Conservation (phyloP, 2,797 vertebrate species). For the Chelonia mydas region DNA sequence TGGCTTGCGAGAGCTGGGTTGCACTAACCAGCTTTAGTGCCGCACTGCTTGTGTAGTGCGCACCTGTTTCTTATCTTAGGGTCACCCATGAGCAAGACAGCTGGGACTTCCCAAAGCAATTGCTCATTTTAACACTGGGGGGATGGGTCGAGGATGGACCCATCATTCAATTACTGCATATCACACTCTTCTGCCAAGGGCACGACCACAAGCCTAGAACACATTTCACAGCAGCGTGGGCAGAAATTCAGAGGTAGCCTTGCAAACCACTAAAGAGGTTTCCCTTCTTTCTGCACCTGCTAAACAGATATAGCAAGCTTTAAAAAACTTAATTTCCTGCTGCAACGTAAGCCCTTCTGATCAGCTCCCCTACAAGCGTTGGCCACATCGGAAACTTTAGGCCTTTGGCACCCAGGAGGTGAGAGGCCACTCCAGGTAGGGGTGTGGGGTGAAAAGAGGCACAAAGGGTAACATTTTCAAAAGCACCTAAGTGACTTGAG, state of each 20-base stretch:
- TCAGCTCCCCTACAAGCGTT: background rate
- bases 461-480: background rate
- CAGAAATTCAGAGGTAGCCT: background rate
- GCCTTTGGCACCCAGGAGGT: background rate
- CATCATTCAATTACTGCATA: background rate
- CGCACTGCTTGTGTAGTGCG: fast-evolving
- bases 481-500: background rate
- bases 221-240: background rate
- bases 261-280: too few species aligned
- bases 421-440: background rate
- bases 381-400: background rate
- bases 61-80: background rate
- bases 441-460: background rate
- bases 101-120: background rate
- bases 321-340: background rate
- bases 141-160: background rate
- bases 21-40: background rate
- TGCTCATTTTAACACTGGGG: background rate
- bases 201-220: background rate
- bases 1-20: background rate
- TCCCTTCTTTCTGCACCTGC: background rate
- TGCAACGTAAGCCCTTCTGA: background rate
- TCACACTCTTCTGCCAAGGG: background rate
- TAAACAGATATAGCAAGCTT: background rate
- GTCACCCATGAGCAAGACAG: background rate